Percentiles rank a stretch among this genome's conserved stretches.
phyloP scores from a whole-genome alignment of 2,797 vertebrate genomes.

The Bufotes viridis region DNA sequence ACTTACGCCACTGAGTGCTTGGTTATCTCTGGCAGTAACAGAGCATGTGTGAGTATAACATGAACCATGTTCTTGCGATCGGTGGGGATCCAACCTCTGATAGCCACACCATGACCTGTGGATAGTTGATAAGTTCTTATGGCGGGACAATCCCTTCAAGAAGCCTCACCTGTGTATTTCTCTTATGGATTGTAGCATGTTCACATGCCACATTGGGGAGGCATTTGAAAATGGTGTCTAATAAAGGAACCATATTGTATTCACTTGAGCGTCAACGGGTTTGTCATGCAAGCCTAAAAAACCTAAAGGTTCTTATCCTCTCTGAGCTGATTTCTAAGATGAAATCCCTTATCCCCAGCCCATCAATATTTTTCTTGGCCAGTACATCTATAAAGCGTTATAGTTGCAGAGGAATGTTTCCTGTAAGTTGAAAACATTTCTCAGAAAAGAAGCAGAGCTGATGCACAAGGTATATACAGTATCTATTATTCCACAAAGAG shows the following conservation, averaged over 20 bases:
- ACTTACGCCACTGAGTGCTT: too few species aligned
- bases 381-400: conserved; percentile 9
- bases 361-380: conserved; percentile 15
- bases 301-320: background rate
- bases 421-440: conserved; percentile 48
- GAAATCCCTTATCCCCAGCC: conserved; percentile 10
- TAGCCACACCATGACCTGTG: too few species aligned
- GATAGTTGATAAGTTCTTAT: too few species aligned
- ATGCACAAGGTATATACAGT: conserved; percentile 41
- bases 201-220: background rate
- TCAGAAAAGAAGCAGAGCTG: conserved; percentile 37
- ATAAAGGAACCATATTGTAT: background rate
- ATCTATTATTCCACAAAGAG: conserved; percentile 35
- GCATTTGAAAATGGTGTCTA: background rate
- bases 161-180: background rate
- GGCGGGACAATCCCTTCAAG: too few species aligned
- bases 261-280: background rate
- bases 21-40: too few species aligned
- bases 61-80: too few species aligned
- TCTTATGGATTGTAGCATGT: background rate
- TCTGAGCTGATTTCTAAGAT: background rate
- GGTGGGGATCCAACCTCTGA: too few species aligned
- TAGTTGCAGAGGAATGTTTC: conserved; percentile 36
- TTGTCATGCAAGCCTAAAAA: background rate
- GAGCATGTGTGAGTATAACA: too few species aligned